Conservation (phyloP, 2,113 vertebrate species). For the Cochlearius cochlearius region DNA sequence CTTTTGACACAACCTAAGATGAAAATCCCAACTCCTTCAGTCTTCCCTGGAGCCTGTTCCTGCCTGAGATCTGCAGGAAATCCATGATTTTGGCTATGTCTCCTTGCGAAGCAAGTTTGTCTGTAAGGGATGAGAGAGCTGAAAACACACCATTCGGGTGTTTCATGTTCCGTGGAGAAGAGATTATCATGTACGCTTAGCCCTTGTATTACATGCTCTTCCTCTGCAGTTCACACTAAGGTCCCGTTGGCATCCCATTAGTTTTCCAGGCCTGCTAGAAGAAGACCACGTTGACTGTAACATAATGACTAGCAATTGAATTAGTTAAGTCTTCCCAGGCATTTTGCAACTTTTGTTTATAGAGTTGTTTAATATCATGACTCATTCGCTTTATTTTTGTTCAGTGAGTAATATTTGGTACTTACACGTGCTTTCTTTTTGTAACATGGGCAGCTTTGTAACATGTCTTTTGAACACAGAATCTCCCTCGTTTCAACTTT, state of each 20-base stretch:
- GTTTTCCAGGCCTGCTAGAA: not conserved
- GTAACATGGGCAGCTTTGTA: not conserved
- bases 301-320: not conserved
- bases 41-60: not conserved
- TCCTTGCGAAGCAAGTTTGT: not conserved
- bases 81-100: not conserved
- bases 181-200: not conserved
- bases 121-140: not conserved
- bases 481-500: not conserved
- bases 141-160: not conserved
- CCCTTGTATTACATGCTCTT: not conserved
- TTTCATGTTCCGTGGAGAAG: not conserved
- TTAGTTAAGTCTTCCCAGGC: conserved; percentile 23
- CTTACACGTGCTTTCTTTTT: not conserved
- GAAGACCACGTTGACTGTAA: not conserved
- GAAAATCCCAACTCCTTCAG: not conserved
- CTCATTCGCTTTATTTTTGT: conserved; percentile 29
- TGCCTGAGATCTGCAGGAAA: not conserved
- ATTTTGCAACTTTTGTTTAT: conserved; percentile 32
- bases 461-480: not conserved
- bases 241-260: not conserved
- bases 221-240: not conserved
- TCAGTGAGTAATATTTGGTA: conserved; percentile 31
- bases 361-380: conserved; percentile 18
- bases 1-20: not conserved